Base-by-base conservation (phyloP, 1,140 invertebrate genomes). In the Bilobella aurantiaca region DNA sequence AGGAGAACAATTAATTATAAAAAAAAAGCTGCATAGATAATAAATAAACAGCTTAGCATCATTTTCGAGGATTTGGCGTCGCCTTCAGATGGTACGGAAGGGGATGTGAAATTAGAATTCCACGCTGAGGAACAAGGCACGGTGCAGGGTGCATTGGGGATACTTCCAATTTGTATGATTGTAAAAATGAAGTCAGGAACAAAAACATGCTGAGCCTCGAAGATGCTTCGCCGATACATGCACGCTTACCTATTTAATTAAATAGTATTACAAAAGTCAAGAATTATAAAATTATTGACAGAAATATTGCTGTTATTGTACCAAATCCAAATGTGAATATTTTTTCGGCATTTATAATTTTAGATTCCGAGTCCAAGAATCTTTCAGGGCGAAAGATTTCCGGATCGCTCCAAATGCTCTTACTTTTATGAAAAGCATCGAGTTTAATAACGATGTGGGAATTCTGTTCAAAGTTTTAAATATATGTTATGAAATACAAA, bases 131-230 rank as follows among this genome's bases (percentile, higher is more conserved):
- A 28, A 42, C 21, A 21, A 65, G 23, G 1, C 49, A 27, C 14
- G 63, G 56, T 2, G 28, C 23, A 16, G 32, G 21, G 31, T 65
- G 63, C 3, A 46, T 28, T 1, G 56, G 27, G 18, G 63, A 65
- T 21, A 8, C 23, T 34, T 59, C 3, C n/a, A 65, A 21, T 18
- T 25, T 31, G 28, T 65, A 65, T 2, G 29, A n/a, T 31, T 65
- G 63, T 28, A 65, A 16, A 12, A 65, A 2, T 0, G 63, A 27
- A 3, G 63, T 65, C 23, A 65, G 29, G 57, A 65, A 65, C 8
- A 65, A 16, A 30, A 65, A 65, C 21, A 59, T 65, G 3, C 42
- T 28, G 56, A 65, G 58, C n/a, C 59, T 65, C 1, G 63, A 65
- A 1, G 63, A 59, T 25, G 21, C 23, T 47, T 65, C 63, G 28